These are phyloP conservation scores for Hetaerina americana DNA, from an alignment of 1,140 invertebrate species.

Conservation along the genomic window DNA sequence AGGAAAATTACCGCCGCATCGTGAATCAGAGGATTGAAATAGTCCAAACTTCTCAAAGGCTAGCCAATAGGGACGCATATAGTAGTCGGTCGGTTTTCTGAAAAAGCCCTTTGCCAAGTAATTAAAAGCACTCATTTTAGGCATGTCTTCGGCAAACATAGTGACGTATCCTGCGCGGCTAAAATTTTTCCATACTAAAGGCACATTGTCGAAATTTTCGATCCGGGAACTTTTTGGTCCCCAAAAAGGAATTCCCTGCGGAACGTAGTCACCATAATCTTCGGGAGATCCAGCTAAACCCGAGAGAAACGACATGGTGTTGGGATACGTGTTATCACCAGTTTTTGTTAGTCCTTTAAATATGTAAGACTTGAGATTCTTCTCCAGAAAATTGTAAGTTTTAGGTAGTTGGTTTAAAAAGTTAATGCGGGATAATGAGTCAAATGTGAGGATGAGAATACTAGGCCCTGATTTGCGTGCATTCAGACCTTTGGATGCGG, in stretches of 20 bases:
- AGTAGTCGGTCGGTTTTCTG: slow-evolving; percentile 31
- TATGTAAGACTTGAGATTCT: slow-evolving; percentile 25
- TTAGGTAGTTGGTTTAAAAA: slow-evolving; percentile 38
- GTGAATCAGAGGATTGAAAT: slow-evolving; percentile 16
- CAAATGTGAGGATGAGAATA: slow-evolving; percentile 39
- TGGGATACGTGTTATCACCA: slow-evolving; percentile 33
- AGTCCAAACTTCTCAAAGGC: too few relatives aligned
- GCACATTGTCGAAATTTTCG: slow-evolving; percentile 26
- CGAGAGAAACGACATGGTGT: slow-evolving; percentile 27
- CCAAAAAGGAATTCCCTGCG: neutral
- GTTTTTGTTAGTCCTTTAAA: slow-evolving; percentile 31
- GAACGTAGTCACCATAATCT: too few relatives aligned
- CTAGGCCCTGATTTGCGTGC: neutral
- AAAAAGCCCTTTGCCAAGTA: slow-evolving; percentile 29
- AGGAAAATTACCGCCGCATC: slow-evolving; percentile 36
- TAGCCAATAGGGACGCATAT: slow-evolving; percentile 28
- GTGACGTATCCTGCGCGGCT: slow-evolving; percentile 25
- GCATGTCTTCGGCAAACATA: slow-evolving; percentile 29
- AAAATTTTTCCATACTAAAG: slow-evolving; percentile 28
- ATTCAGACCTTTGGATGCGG: neutral
- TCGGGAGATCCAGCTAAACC: slow-evolving; percentile 18
- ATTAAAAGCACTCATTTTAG: slow-evolving; percentile 28
- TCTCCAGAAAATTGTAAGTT: slow-evolving; percentile 31
- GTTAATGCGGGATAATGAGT: slow-evolving; percentile 43
- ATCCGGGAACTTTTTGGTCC: neutral